Evolutionary conservation across 2,113 vertebrate genomes (phyloP).

Genomic region (Theristicus caerulescens): DNA sequence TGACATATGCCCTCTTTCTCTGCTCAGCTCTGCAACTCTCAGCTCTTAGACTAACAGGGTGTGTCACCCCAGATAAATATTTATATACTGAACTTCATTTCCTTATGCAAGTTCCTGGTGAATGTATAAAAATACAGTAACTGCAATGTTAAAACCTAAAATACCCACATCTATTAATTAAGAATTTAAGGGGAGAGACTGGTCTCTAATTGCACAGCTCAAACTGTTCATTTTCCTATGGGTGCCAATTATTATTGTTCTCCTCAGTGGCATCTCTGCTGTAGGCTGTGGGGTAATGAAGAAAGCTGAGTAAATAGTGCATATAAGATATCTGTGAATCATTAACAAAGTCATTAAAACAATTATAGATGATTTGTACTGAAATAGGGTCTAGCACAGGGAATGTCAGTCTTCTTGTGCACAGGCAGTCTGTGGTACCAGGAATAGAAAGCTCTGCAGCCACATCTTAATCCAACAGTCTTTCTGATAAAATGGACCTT

Average conservation of each 20-base stretch:
- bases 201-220: background rate
- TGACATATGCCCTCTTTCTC: background rate
- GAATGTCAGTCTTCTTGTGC: background rate
- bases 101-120: background rate
- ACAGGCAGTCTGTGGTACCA: background rate
- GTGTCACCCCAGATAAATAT: conserved; percentile 48
- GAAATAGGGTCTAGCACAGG: background rate
- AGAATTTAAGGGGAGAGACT: background rate
- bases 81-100: background rate
- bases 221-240: conserved; percentile 20
- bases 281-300: background rate
- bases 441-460: background rate
- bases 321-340: conserved; percentile 17
- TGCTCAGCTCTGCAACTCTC: background rate
- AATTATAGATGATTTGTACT: background rate
- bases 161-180: conserved; percentile 28
- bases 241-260: conserved; percentile 3
- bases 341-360: conserved; percentile 23
- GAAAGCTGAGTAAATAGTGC: conserved; percentile 26
- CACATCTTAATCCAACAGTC: background rate
- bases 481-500: background rate
- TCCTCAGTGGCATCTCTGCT: background rate
- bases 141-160: background rate
- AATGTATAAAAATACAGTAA: background rate
- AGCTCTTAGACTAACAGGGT: background rate